These are phyloP conservation scores for Drosophila ezoana DNA, from an alignment of 2,888 invertebrate genomes.

Conservation along the genomic window DNA sequence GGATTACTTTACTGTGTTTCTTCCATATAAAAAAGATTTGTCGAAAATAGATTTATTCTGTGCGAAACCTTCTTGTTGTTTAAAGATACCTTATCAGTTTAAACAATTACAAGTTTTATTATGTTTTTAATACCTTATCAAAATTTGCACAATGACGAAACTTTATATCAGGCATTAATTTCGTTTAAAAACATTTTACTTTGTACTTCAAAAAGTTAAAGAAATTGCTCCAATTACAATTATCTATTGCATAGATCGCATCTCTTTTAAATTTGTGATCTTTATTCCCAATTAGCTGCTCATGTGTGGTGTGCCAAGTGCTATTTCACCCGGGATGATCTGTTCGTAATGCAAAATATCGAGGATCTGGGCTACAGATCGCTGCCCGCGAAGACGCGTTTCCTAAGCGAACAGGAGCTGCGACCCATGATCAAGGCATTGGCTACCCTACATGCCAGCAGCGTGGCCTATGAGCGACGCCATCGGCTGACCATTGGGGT, in stretches of 20 bases:
- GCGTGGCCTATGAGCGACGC: constrained; percentile 83
- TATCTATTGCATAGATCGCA: background rate
- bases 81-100: background rate
- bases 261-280: background rate
- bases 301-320: constrained; percentile 81
- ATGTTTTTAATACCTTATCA: background rate
- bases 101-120: background rate
- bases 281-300: constrained; percentile 45
- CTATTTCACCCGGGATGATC: constrained; percentile 80
- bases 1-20: too few relatives aligned
- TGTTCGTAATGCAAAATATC: constrained; percentile 85
- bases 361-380: constrained; percentile 69
- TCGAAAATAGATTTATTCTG: too few relatives aligned
- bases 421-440: constrained; percentile 79
- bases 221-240: too few relatives aligned
- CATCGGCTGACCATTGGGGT: constrained; percentile 67
- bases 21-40: too few relatives aligned
- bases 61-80: background rate
- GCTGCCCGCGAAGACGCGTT: constrained; percentile 37
- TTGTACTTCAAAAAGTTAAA: too few relatives aligned
- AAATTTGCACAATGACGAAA: background rate
- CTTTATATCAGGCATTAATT: too few relatives aligned
- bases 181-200: too few relatives aligned
- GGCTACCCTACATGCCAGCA: constrained; percentile 84
- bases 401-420: constrained; percentile 80